Evolutionary conservation across 2,797 vertebrate genomes (phyloP).

Genomic region (Tolypeutes matacus): DNA sequence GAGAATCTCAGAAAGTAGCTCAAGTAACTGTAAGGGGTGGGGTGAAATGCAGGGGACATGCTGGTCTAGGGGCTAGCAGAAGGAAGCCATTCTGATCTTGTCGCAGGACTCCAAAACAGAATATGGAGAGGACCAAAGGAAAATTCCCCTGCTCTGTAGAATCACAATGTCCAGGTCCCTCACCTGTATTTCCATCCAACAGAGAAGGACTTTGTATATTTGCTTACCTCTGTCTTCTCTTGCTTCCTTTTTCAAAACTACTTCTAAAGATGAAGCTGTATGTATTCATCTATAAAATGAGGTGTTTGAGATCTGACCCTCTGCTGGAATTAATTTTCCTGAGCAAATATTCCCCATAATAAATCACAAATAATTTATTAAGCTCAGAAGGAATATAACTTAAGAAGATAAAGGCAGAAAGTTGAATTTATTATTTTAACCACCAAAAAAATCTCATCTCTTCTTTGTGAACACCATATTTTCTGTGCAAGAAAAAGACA

Average conservation of each 20-base stretch:
- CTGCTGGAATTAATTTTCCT: constrained; percentile 49
- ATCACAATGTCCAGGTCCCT: neutral
- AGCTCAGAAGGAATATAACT: constrained; percentile 59
- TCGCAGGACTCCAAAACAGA: neutral
- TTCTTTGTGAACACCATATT: constrained; percentile 56
- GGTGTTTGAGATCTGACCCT: neutral
- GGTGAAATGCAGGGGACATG: neutral
- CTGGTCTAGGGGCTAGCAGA: neutral
- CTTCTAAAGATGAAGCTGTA: constrained; percentile 12
- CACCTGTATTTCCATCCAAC: neutral
- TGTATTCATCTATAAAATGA: neutral
- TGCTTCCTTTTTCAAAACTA: constrained; percentile 45
- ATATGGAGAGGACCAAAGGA: neutral
- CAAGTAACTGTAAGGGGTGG: neutral
- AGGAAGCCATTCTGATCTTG: neutral
- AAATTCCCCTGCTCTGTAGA: neutral
- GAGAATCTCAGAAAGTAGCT: neutral
- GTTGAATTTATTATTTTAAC: constrained; percentile 55
- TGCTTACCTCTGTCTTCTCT: neutral
- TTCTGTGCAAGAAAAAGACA: constrained; percentile 47
- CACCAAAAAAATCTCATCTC: constrained; percentile 16
- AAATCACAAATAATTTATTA: constrained; percentile 72
- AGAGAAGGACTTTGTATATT: neutral
- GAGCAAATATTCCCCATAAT: constrained; percentile 22
- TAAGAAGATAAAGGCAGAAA: constrained; percentile 4